Base-by-base conservation (phyloP, 64 coral and sea anemone species). In the Actinia tenebrosa region DNA sequence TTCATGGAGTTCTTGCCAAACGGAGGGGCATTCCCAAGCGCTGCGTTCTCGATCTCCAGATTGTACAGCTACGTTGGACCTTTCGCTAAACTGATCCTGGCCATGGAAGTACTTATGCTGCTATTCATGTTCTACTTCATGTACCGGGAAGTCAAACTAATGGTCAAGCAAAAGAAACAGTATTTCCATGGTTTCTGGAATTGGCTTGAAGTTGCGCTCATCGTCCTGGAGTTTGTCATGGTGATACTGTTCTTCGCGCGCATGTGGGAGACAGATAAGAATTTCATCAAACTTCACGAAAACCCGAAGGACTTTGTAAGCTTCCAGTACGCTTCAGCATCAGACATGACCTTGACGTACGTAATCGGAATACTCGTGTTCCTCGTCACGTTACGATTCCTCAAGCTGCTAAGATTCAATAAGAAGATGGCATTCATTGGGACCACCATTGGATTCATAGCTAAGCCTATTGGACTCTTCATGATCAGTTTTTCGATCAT, bases 131-230 rank as follows among this genome's bases (percentile, higher is more conserved):
- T 95, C 10, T 95, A 98, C 62, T 98, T 98, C 58, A 81, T 94
- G 53, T 98, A 93, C 22, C 93, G 96, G 44, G 96, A 98, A 87
- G 71, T 89, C 17, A 98, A 95, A 83, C 19, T 44, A 1, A 86
- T 98, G 30, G 88, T 90, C 72, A 98, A 95, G 56, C 72, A 91
- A 63, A 25, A 86, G 5, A 90, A 62, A 23, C 64, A 53, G 6
- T 98, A 98, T 82, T 98, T 98, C 62, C 81, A 89, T 26, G 96
- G 96, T 0, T 98, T 98, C 83, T 98, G 93, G 86, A 98, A 98
- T 71, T 98, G 96, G 93, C 89, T 98, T 68, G 96, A 98, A 86
- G 88, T 94, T 3, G 56, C 85, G 52, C 82, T 95, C 63, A 91
- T 95, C 22, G 54, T 87, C 44, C 91, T 89, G 43, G 81, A 98